Evolutionary conservation across 2,888 invertebrate species (phyloP).

Genomic region (Caenorhabditis sp.): DNA sequence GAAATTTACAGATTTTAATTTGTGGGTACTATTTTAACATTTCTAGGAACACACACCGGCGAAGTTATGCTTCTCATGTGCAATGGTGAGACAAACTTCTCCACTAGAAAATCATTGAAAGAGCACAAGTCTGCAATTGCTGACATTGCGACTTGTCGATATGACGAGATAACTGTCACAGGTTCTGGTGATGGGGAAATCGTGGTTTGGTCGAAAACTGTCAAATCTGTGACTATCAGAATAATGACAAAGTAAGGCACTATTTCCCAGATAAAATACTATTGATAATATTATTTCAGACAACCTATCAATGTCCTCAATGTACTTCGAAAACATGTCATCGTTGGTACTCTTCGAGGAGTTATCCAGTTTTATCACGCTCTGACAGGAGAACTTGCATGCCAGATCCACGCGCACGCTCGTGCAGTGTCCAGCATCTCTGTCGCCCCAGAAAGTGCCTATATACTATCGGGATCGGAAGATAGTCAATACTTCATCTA

Average conservation of each 20-base stretch:
- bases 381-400: constrained; percentile 54
- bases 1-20: no score
- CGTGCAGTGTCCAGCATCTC: constrained; percentile 61
- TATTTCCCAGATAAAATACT: not conserved
- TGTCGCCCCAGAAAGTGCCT: constrained; percentile 70
- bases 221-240: constrained; percentile 53
- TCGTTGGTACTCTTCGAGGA: constrained; percentile 59
- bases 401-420: constrained; percentile 55
- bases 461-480: constrained; percentile 62
- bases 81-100: constrained; percentile 55
- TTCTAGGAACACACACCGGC: constrained; percentile 59
- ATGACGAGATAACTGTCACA: constrained; percentile 65
- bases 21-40: not conserved
- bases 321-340: constrained; percentile 64
- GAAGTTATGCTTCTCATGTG: constrained; percentile 61
- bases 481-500: constrained; percentile 63
- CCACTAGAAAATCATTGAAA: constrained; percentile 16
- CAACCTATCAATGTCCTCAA: constrained; percentile 59
- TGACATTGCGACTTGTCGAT: constrained; percentile 67
- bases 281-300: constrained; percentile 11
- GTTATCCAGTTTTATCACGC: constrained; percentile 47
- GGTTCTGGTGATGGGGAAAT: constrained; percentile 11
- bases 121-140: constrained; percentile 61
- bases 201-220: constrained; percentile 10
- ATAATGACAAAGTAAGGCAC: constrained; percentile 60